A percentile compares a stretch with the other conserved stretches of the same genome.
These are phyloP conservation scores for Nasonia vitripennis DNA, from an alignment of 1,140 invertebrate species.

Conservation along the genomic window DNA sequence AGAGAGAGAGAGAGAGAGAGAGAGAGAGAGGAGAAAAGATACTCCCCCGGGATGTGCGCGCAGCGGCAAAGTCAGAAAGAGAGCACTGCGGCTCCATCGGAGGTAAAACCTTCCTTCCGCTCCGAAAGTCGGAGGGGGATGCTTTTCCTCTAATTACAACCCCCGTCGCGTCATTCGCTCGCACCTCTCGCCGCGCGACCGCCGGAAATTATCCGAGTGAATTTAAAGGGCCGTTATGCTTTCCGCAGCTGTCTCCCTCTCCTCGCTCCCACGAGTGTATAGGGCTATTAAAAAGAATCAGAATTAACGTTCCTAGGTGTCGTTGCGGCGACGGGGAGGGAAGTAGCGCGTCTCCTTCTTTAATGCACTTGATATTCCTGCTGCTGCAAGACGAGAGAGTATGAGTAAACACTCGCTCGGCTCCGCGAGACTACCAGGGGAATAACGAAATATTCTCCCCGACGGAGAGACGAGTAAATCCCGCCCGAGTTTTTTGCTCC, in stretches of 20 bases:
- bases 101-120: slow-evolving; percentile 59
- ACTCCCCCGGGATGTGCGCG: background rate
- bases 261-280: background rate
- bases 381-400: background rate
- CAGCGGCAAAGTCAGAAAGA: background rate
- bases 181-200: slow-evolving; percentile 54
- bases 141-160: slow-evolving; percentile 60
- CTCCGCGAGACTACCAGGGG: slow-evolving; percentile 28
- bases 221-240: slow-evolving; percentile 57
- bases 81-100: slow-evolving; percentile 43
- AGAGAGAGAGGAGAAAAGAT: background rate
- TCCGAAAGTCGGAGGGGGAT: slow-evolving; percentile 45
- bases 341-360: background rate
- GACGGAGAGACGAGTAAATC: slow-evolving; percentile 59
- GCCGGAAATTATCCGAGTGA: slow-evolving; percentile 55
- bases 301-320: background rate
- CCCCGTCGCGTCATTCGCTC: slow-evolving; percentile 51
- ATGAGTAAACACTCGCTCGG: slow-evolving; percentile 38
- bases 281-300: slow-evolving; percentile 23
- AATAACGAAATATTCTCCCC: slow-evolving; percentile 18
- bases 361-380: background rate
- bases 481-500: slow-evolving; percentile 44
- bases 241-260: slow-evolving; percentile 39
- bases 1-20: background rate
- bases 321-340: background rate